Base-by-base conservation (phyloP, 2,113 vertebrate species). In the Etia nguti region DNA sequence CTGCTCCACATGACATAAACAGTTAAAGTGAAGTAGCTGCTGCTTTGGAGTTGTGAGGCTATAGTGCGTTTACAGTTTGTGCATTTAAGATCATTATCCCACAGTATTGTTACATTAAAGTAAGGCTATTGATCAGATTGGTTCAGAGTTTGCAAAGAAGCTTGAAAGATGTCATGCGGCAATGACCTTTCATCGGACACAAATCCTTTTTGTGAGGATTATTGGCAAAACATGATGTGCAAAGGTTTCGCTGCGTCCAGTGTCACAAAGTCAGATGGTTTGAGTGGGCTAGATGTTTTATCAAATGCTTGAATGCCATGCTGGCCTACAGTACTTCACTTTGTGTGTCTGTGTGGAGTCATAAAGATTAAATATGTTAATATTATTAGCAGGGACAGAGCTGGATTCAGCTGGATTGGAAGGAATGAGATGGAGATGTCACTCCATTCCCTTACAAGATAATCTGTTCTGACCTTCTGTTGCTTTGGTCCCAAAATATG, bases 401-500 rank as follows among this genome's bases (percentile, higher is more conserved):
- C 41, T 77, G 62, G 65, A 75, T 81, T 82, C 83, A 88, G 55
- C 34, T 54, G 54, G 82, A 87, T 50, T 77, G 43, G 82, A 77
- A 70, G 65, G 22, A 86, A 81, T 5, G 20, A 68, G 83, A 94
- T 83, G 88, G 80, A 86, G 68, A 88, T 86, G 75, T 89, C 62
- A 86, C 65, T 90, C 36, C 18, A 50, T 70, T 57, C 50, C 50
- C 77, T 62, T 86, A 89, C 86, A 88, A 84, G 77, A 91, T 93
- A 92, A 94, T 95, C 91, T 85, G 59, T 13, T 10, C 59, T 84
- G 88, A 93, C 81, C 83, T 87, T 82, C 57, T 89, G 50, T 80
- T 13, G 2, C 65, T 86, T 84, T 65, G 62, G 46, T 57, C 82
- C 46, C n/a, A 43, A 84, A 84, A 84, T 68, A 46, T 86, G 50